Evolutionary conservation across 2,888 invertebrate species (phyloP).

Genomic region (Epiblema foenella): DNA sequence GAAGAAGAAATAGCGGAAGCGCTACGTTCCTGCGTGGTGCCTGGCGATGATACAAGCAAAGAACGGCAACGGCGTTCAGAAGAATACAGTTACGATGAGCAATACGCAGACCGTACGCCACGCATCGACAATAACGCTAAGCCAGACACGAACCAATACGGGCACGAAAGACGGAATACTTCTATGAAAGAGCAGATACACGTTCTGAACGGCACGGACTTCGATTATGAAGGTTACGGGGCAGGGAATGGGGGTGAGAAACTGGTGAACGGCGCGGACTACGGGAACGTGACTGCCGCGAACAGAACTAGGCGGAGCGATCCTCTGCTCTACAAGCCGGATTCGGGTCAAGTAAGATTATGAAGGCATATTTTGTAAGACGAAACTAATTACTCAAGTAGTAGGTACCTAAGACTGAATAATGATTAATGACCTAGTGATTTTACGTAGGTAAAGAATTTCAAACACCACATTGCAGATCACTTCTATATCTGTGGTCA

Average conservation of each 20-base stretch:
- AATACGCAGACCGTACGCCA: conserved; percentile 47
- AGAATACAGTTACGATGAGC: conserved; percentile 48
- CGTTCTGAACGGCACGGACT: conserved; percentile 65
- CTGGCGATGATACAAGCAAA: conserved; percentile 47
- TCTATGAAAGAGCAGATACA: conserved; percentile 60
- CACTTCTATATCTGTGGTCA: no score
- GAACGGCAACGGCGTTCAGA: conserved; percentile 56
- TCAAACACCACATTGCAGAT: no score
- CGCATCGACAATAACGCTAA: conserved; percentile 63
- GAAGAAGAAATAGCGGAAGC: conserved; percentile 73
- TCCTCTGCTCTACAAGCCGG: conserved; percentile 61
- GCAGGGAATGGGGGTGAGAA: conserved; percentile 58
- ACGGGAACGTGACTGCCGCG: conserved; percentile 46
- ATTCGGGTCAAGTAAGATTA: conserved; percentile 65
- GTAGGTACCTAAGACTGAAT: no score
- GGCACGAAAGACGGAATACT: conserved; percentile 64
- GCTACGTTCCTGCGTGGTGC: conserved; percentile 62
- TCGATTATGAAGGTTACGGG: conserved; percentile 60
- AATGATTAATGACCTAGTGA: no score
- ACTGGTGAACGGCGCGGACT: conserved; percentile 50
- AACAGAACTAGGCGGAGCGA: conserved; percentile 65
- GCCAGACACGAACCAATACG: conserved; percentile 60
- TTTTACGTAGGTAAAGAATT: no score
- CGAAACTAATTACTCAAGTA: no score
- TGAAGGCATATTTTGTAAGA: background rate